These are phyloP conservation scores for Siphamia tubifer DNA, from an alignment of 2,113 vertebrate species.

Conservation along the genomic window DNA sequence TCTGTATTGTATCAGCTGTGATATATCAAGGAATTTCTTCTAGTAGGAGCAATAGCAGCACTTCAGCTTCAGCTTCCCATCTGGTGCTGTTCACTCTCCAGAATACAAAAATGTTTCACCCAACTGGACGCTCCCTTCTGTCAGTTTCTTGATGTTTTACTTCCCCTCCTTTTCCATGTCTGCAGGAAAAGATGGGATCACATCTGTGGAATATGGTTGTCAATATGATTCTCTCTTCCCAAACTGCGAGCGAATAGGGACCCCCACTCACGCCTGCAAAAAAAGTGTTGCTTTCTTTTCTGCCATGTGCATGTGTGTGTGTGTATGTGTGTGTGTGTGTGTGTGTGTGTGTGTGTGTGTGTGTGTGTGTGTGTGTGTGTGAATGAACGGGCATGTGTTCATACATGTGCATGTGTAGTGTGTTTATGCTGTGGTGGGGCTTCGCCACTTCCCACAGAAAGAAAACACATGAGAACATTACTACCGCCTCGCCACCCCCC, in stretches of 20 bases:
- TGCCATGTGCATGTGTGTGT: not conserved
- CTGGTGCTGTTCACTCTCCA: not conserved
- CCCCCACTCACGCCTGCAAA: conserved; percentile 21
- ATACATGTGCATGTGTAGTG: conserved; percentile 9
- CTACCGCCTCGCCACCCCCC: conserved; percentile 11
- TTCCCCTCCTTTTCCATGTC: conserved; percentile 11
- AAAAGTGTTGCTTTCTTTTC: conserved; percentile 26
- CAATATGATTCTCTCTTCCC: conserved; percentile 28
- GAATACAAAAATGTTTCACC: not conserved
- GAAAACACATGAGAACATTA: conserved; percentile 66
- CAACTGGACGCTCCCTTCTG: not conserved
- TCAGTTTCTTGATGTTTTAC: conserved; percentile 7
- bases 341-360: not conserved
- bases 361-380: too few relatives aligned
- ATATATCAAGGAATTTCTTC: conserved; percentile 16
- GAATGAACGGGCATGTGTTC: conserved; percentile 20
- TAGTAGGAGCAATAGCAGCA: not conserved
- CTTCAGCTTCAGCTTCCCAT: not conserved
- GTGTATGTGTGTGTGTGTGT: not conserved
- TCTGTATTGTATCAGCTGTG: conserved; percentile 25
- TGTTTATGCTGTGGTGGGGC: conserved; percentile 43
- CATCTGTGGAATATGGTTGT: conserved; percentile 30
- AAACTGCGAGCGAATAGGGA: conserved; percentile 38
- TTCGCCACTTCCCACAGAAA: conserved; percentile 62
- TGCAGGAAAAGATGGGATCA: conserved; percentile 12